phyloP scores from a whole-genome alignment of 1,140 invertebrate species.

The Pseudomyrmex gracilis region DNA sequence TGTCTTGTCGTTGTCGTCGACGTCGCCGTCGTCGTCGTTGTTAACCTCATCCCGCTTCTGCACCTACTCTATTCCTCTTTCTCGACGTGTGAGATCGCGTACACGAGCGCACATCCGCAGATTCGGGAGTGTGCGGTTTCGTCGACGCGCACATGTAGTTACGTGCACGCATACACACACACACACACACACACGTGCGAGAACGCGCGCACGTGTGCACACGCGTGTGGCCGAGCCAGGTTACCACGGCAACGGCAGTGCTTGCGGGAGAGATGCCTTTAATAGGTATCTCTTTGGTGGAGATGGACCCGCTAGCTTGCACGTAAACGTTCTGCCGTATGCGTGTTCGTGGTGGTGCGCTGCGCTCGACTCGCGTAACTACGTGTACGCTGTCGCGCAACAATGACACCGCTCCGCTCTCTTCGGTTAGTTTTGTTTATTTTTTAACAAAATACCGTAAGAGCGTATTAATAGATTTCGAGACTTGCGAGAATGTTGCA shows the following conservation, averaged over 20 bases:
- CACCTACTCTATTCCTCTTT: slow-evolving; percentile 28
- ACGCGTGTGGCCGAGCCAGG: slow-evolving; percentile 70
- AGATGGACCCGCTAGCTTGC: slow-evolving; percentile 69
- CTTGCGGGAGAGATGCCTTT: slow-evolving; percentile 82
- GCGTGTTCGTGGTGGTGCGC: slow-evolving; percentile 14
- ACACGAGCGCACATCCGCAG: slow-evolving; percentile 44
- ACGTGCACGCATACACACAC: slow-evolving; percentile 23
- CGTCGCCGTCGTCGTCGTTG: slow-evolving; percentile 34
- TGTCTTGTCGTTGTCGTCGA: slow-evolving; percentile 61
- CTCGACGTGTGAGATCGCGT: slow-evolving; percentile 67
- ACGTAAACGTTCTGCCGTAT: slow-evolving; percentile 43
- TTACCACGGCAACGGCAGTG: slow-evolving; percentile 82
- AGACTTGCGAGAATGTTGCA: no score
- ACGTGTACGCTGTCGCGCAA: slow-evolving; percentile 34
- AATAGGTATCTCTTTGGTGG: slow-evolving; percentile 81
- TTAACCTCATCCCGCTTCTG: slow-evolving; percentile 32
- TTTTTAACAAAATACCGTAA: neutral
- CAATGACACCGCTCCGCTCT: slow-evolving; percentile 13
- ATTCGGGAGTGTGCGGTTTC: slow-evolving; percentile 48
- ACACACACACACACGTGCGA: slow-evolving; percentile 52
- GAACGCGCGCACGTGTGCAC: slow-evolving; percentile 45
- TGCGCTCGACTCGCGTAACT: slow-evolving; percentile 22
- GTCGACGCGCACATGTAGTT: slow-evolving; percentile 13
- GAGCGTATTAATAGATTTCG: neutral
- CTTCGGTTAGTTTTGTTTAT: neutral